Conservation (phyloP, 1,140 invertebrate species). For the Arion vulgaris region DNA sequence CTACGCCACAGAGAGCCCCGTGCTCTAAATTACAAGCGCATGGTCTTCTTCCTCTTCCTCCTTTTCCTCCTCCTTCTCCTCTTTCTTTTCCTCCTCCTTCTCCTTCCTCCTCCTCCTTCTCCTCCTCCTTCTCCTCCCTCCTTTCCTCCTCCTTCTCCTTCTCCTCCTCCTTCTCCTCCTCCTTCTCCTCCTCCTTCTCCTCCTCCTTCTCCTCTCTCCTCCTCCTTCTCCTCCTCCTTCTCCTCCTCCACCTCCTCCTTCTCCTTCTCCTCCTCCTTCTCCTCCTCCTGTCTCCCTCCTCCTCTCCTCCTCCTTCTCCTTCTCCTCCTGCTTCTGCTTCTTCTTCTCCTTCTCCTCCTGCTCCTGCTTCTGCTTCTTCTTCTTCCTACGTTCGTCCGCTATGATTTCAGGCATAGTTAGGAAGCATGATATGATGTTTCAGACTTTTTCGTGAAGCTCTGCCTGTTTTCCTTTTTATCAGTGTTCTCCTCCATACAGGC, state of each 20-base stretch:
- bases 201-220: background rate
- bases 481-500: no score
- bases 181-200: no score
- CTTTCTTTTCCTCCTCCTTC: background rate
- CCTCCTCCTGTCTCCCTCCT: conserved; percentile 14
- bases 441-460: no score
- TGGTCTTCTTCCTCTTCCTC: background rate
- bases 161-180: no score
- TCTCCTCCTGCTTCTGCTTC: no score
- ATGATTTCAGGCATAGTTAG: no score
- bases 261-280: background rate
- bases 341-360: no score
- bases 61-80: background rate
- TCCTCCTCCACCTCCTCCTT: background rate
- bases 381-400: no score
- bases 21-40: background rate
- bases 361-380: background rate
- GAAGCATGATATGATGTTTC: no score
- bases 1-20: no score
- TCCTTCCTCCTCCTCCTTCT: background rate
- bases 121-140: background rate
- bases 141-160: background rate
- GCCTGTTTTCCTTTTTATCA: no score
- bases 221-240: background rate
- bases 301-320: conserved; percentile 8